A percentile compares a stretch with the other conserved stretches of the same genome.
phyloP scores from a whole-genome alignment of 2,888 invertebrate species.

The Syrista parreyssii region DNA sequence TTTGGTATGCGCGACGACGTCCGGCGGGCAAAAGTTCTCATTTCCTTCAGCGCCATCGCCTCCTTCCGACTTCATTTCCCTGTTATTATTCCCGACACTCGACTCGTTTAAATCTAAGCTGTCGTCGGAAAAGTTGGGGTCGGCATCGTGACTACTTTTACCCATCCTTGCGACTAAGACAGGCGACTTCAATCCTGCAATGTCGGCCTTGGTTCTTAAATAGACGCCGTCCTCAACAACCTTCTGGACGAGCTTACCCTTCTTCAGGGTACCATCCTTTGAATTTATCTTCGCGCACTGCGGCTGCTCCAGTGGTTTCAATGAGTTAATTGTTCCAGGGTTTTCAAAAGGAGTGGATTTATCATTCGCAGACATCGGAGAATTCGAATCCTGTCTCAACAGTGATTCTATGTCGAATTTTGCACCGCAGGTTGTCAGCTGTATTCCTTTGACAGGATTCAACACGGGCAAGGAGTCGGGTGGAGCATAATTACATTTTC shows the following conservation, averaged over 20 bases:
- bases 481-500: neutral
- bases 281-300: neutral
- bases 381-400: neutral
- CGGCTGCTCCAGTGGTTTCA: neutral
- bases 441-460: neutral
- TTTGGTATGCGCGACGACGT: constrained; percentile 54
- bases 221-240: neutral
- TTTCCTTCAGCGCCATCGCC: constrained; percentile 9
- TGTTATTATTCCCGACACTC: neutral
- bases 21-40: constrained; percentile 47
- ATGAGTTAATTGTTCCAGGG: neutral
- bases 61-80: constrained; percentile 7
- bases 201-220: neutral
- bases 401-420: neutral
- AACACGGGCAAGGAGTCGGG: neutral
- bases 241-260: neutral
- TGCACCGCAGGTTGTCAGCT: neutral
- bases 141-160: constrained; percentile 30
- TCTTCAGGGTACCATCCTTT: neutral
- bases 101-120: constrained; percentile 44
- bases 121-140: constrained; percentile 52
- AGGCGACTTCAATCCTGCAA: constrained; percentile 17
- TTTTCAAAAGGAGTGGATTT: neutral
- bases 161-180: constrained; percentile 20
- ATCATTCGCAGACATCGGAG: neutral